These are phyloP conservation scores for Fragum whitleyi DNA, from an alignment of 2,888 invertebrate species.

Conservation along the genomic window DNA sequence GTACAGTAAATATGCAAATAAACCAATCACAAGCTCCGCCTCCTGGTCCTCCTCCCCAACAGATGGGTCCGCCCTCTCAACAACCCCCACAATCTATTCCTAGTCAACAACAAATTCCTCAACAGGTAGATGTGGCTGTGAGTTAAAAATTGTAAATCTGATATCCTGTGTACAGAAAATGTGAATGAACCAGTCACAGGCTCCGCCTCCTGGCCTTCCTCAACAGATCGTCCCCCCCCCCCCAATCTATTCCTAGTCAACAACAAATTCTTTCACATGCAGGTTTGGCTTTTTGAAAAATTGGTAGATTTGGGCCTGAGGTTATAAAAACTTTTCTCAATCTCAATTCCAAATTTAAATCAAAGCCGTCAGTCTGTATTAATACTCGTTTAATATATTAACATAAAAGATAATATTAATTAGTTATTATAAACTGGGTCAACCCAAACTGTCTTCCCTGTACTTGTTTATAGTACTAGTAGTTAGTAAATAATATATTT, in stretches of 20 bases:
- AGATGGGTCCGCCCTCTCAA: constrained; percentile 75
- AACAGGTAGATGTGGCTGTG: not conserved
- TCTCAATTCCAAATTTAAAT: too few species aligned
- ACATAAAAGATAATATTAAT: too few species aligned
- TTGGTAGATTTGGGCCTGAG: too few species aligned
- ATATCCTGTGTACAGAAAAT: too few species aligned
- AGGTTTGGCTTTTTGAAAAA: not conserved
- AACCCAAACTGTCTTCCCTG: too few species aligned
- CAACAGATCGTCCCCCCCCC: constrained; percentile 74
- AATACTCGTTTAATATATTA: too few species aligned
- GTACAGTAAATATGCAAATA: constrained; percentile 71
- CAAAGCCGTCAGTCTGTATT: too few species aligned
- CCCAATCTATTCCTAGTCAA: constrained; percentile 36
- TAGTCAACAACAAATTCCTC: constrained; percentile 29
- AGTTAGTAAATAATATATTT: too few species aligned
- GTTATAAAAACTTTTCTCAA: too few species aligned
- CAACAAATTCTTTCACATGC: constrained; percentile 14
- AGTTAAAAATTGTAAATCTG: too few species aligned
- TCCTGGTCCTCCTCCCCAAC: constrained; percentile 43
- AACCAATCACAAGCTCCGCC: constrained; percentile 42
- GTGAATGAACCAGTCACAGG: constrained; percentile 55
- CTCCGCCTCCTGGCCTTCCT: constrained; percentile 35
- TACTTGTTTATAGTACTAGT: too few species aligned
- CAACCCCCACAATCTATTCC: constrained; percentile 36
- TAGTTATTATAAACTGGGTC: too few species aligned